Evolutionary conservation across 2,888 invertebrate genomes (phyloP).

Genomic region (Phoronis australis): DNA sequence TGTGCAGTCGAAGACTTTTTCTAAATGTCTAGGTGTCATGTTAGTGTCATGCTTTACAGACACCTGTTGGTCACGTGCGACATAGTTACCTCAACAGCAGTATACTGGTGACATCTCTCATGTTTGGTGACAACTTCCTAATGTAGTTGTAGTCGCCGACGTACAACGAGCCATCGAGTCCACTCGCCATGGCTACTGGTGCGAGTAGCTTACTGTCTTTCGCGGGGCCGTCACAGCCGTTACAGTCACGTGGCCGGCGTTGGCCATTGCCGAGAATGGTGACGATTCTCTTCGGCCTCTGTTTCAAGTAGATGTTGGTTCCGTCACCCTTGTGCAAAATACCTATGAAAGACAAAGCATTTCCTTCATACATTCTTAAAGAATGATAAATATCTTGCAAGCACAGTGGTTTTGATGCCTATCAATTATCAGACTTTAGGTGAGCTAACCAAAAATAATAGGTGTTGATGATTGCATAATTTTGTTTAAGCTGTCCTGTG

Average conservation of each 20-base stretch:
- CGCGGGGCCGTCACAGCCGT: constrained; percentile 67
- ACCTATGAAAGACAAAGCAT: constrained; percentile 61
- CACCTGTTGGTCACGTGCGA: not conserved
- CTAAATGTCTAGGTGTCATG: too few species aligned
- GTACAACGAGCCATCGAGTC: constrained; percentile 93
- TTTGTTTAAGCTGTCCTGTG: too few species aligned
- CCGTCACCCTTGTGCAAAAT: constrained; percentile 98
- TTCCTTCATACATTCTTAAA: too few species aligned
- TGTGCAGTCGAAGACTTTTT: too few species aligned
- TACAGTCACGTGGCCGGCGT: constrained; percentile 74
- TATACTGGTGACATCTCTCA: constrained; percentile 61
- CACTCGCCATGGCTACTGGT: constrained; percentile 89
- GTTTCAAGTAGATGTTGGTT: constrained; percentile 80
- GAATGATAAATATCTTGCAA: too few species aligned
- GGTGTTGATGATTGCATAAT: too few species aligned
- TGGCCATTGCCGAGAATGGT: constrained; percentile 57
- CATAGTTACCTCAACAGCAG: constrained; percentile 39
- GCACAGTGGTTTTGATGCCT: too few species aligned
- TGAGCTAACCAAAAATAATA: too few species aligned
- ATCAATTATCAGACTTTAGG: too few species aligned
- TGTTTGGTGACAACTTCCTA: constrained; percentile 40
- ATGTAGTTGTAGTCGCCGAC: constrained; percentile 91
- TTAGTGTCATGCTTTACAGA: too few species aligned
- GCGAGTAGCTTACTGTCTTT: constrained; percentile 68
- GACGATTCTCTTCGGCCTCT: constrained; percentile 83